Percentiles rank a stretch among this genome's conserved stretches.
These are phyloP conservation scores for Hoplias malabaricus DNA, from an alignment of 2,113 vertebrate genomes.

Conservation along the genomic window DNA sequence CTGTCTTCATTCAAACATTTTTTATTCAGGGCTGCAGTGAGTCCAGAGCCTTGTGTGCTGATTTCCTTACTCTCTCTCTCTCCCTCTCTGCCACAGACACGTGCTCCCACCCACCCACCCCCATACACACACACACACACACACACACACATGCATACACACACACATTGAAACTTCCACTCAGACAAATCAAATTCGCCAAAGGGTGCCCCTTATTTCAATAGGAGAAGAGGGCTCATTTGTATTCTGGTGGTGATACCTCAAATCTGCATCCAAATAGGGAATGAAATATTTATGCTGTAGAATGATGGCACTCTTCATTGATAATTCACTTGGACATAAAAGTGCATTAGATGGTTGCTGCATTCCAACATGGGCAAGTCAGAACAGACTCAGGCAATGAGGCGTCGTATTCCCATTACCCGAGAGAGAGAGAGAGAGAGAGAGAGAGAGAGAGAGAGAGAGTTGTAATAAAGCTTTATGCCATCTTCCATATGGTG, in stretches of 20 bases:
- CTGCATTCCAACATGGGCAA: conserved; percentile 70
- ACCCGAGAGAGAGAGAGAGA: conserved; percentile 12
- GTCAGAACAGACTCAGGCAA: conserved; percentile 68
- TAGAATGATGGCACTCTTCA: conserved; percentile 71
- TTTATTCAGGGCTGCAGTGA: too few species aligned
- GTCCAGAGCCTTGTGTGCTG: not conserved
- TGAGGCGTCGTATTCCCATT: conserved; percentile 57
- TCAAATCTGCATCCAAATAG: conserved; percentile 74
- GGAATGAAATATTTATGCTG: conserved; percentile 73
- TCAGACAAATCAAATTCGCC: conserved; percentile 59
- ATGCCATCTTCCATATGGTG: not conserved
- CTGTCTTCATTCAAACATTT: too few species aligned
- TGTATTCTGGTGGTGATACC: conserved; percentile 62
- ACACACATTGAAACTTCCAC: conserved; percentile 15
- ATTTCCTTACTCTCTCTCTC: not conserved
- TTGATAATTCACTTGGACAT: conserved; percentile 74
- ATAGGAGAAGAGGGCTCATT: conserved; percentile 54
- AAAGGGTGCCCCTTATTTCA: conserved; percentile 42
- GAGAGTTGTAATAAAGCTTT: conserved; percentile 2
- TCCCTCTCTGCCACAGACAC: not conserved
- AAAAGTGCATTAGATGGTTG: conserved; percentile 69
- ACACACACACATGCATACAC: not conserved
- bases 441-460: conserved; percentile 4
- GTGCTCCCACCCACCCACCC: conserved; percentile 42
- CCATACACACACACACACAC: conserved; percentile 43